These are phyloP conservation scores for Sarcophilus harrisii DNA, from an alignment of 2,797 vertebrate genomes.

Conservation along the genomic window DNA sequence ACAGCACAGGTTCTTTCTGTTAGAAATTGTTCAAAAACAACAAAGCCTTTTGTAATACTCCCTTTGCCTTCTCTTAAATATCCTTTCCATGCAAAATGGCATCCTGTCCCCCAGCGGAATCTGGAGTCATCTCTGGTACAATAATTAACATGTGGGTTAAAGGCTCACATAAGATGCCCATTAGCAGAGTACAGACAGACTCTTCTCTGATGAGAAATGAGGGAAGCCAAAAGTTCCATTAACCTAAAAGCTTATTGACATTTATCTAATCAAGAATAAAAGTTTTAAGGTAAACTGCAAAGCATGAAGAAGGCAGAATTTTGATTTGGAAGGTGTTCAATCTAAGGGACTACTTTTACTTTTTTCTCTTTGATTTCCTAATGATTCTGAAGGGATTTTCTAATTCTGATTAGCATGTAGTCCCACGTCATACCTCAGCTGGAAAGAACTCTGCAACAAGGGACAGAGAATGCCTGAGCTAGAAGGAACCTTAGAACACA, in stretches of 20 bases:
- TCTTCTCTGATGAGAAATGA: conserved; percentile 72
- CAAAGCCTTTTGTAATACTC: neutral
- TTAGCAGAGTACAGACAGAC: conserved; percentile 70
- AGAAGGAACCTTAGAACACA: neutral
- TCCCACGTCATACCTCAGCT: conserved; percentile 17
- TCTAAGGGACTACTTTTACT: neutral
- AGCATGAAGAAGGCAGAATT: conserved; percentile 33
- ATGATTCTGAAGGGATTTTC: conserved; percentile 1
- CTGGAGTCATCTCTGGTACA: conserved; percentile 68
- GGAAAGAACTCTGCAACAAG: conserved; percentile 9
- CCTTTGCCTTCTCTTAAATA: neutral
- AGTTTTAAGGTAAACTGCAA: conserved; percentile 39
- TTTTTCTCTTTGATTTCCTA: conserved; percentile 10
- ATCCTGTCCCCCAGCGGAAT: conserved; percentile 71
- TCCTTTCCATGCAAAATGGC: conserved; percentile 61
- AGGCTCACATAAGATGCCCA: conserved; percentile 66
- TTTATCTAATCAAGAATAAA: conserved; percentile 29
- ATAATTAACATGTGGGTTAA: conserved; percentile 82
- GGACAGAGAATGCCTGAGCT: conserved; percentile 14
- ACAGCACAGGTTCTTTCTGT: neutral
- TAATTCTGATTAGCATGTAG: neutral
- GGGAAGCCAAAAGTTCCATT: conserved; percentile 54
- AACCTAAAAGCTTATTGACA: conserved; percentile 63
- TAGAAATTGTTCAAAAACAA: neutral
- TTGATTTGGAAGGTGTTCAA: conserved; percentile 2